Base-by-base conservation (phyloP, 2,888 invertebrate genomes). In the Ophion ventricosus region DNA sequence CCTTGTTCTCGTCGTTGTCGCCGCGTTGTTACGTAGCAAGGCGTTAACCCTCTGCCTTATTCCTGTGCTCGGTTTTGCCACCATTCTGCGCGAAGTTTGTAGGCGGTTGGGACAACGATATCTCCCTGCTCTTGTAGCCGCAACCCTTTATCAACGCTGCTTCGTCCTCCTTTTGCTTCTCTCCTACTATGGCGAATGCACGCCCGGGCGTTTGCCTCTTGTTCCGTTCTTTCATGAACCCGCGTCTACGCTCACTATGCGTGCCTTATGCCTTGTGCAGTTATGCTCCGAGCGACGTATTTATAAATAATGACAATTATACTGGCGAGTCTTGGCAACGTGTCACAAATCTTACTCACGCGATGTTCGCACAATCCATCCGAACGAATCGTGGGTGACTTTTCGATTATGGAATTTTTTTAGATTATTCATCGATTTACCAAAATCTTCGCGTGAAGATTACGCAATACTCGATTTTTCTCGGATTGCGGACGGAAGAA, bases 71-170 rank as follows among this genome's bases (percentile, higher is more conserved):
- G 76, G 75, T 66, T 80, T 67, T 63, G 69, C 63, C 69, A 72
- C 81, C 66, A 80, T 81, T 81, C 76, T 82, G 79, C 69, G 74
- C 84, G 75, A 87, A 87, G 85, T 87, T 87, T 87, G 87, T 86
- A 86, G 87, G 85, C 83, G 87, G 87, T 87, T 76, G 86, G 83
- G 86, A 85, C 88, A 87, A 86, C 87, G 86, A 90, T 92, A 91
- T 91, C 91, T 77, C 76, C 90, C 87, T 89, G 88, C 87, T 90
- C 86, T 87, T 82, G 75, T 75, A 81, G 89, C 90, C 90, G 88
- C 91, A 90, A 86, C 90, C 90, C 93, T 93, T 92, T 92, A 91
- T 93, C 93, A 93, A 92, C 91, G 92, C 91, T 91, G 89, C 88
- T 89, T 88, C 87, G 80, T 87, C 85, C 82, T 77, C 76, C 72